Evolutionary conservation across 2,113 vertebrate genomes (phyloP), one percentile per base, ranked within the genome.

Genomic region (Mystacornis crossleyi): DNA sequence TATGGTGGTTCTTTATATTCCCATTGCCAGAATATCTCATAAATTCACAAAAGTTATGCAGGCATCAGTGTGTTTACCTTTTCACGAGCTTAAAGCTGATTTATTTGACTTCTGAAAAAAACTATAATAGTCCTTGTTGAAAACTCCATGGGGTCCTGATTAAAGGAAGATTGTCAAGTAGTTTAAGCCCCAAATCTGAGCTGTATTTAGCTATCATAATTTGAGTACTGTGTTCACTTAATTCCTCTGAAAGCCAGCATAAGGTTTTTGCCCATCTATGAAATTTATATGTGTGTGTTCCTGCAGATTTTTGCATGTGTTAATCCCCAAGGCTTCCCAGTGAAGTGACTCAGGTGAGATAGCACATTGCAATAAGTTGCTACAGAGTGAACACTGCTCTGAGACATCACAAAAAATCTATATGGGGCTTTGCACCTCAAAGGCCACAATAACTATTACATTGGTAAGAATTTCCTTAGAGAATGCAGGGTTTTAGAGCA

Each of bases 81-180:
- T 97, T 90, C 92, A 82, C 43, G 72, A 97, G 93, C 94, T 98
- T 98, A 96, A 97, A 97, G 86, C 79, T 97, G 95, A 98, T 98
- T 97, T 97, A 97, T 98, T 96, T 97, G 92, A 98, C 93, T 95
- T 98, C 69, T 97, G 91, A 85, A 98, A 98, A 98, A 86, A 8
- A 88, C 82, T 75, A 93, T 97, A 97, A 96, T 96, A 78, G 84
- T 95, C 95, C 88, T 98, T 96, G 89, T 91, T 95, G 92, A 96
- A 97, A 98, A 94, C 81, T 94, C 70, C 19, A 12, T 34, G 24
- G 50, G 80, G 50, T 84, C 48, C 84, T 94, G 84, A 93, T 88
- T 94, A 96, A 97, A 97, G 17, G 55, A 96, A 93, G 34, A 73
- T 61, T 69, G 73, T 64, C 26, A 18, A 92, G 82, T n/a, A 45